phyloP scores from a whole-genome alignment of 2,888 invertebrate genomes.

The Nemotelus nigrinus region DNA sequence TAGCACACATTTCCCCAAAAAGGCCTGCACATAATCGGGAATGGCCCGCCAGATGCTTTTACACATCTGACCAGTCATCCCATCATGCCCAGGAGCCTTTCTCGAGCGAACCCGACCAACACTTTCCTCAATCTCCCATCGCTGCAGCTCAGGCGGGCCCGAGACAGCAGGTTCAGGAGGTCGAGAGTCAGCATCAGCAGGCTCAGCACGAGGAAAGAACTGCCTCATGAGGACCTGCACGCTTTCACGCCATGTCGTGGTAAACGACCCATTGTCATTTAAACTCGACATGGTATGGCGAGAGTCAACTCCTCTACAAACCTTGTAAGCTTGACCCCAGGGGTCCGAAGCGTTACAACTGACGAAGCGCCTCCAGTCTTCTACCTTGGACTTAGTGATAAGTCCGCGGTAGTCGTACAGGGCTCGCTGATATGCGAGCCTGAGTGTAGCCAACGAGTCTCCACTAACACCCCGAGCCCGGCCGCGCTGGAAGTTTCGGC shows the following conservation, averaged over 20 bases:
- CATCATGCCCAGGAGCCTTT: slow-evolving; percentile 6
- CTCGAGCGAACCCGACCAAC: neutral
- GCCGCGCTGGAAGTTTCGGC: neutral
- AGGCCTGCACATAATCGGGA: neutral
- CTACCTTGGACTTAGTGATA: neutral
- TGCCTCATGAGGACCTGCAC: neutral
- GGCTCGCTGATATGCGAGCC: too few relatives aligned
- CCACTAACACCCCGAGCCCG: neutral
- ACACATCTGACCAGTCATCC: slow-evolving; percentile 7
- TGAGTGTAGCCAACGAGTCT: too few relatives aligned
- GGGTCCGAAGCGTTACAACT: neutral
- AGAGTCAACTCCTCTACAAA: neutral
- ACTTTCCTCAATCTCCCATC: neutral
- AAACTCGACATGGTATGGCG: neutral
- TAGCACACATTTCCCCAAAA: too few relatives aligned
- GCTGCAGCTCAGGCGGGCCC: neutral
- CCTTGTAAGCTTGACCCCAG: too few relatives aligned
- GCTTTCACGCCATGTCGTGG: neutral
- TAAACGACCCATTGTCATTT: neutral
- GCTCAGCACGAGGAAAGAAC: slow-evolving; percentile 2
- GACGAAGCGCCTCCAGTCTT: neutral
- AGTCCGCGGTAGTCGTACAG: too few relatives aligned
- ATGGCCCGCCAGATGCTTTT: neutral
- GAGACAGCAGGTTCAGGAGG: neutral
- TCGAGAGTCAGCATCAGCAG: neutral